Percentiles rank a stretch among this genome's conserved stretches.
These are phyloP conservation scores for Philypnodon macrostomus DNA, from an alignment of 2,797 vertebrate species.

Conservation along the genomic window DNA sequence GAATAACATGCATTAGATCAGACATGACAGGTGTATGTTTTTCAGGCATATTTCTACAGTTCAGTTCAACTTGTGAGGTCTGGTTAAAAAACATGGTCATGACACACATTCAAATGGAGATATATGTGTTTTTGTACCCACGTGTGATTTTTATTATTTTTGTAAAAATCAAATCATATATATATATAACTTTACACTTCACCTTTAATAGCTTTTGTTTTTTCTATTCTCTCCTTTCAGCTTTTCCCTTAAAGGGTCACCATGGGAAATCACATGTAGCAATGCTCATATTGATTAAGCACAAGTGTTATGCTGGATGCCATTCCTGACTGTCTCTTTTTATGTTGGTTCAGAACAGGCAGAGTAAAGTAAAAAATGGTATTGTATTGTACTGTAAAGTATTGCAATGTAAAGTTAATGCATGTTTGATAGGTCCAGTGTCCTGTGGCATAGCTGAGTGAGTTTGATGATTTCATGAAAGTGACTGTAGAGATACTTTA, in stretches of 20 bases:
- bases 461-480: constrained; percentile 40
- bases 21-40: background rate
- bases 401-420: constrained; percentile 12
- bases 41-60: background rate
- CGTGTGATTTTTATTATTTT: background rate
- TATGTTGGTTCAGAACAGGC: too few species aligned
- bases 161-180: too few species aligned
- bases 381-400: too few species aligned
- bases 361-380: too few species aligned
- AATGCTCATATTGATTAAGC: too few species aligned
- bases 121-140: background rate
- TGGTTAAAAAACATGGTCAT: background rate
- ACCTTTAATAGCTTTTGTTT: too few species aligned
- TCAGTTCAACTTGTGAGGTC: background rate
- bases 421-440: constrained; percentile 5
- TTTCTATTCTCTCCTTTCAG: too few species aligned
- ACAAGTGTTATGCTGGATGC: too few species aligned
- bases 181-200: too few species aligned
- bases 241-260: too few species aligned
- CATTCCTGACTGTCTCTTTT: too few species aligned
- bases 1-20: constrained; percentile 3
- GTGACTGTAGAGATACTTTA: constrained; percentile 45
- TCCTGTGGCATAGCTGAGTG: constrained; percentile 24
- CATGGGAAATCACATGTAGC: too few species aligned
- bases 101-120: background rate